phyloP scores from a whole-genome alignment of 2,113 vertebrate species.

The Proterorhinus semilunaris region DNA sequence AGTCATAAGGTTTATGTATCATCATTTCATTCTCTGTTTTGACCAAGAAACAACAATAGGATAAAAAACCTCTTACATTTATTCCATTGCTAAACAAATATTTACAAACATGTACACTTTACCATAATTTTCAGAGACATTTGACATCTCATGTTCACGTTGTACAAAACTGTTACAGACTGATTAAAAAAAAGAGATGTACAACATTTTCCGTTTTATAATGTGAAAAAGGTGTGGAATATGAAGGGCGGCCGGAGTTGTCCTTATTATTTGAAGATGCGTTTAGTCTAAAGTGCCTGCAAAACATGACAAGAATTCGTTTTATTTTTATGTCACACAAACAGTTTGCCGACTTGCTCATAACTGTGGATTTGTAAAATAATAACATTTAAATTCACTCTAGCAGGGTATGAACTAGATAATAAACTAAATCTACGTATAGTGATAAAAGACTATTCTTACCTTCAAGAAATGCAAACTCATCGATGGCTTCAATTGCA shows the following conservation, averaged over 20 bases:
- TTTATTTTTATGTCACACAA: not conserved
- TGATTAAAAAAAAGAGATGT: conserved; percentile 29
- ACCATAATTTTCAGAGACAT: conserved; percentile 15
- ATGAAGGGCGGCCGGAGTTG: not conserved
- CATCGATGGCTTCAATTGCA: conserved; percentile 92
- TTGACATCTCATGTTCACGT: conserved; percentile 17
- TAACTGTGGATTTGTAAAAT: too few relatives aligned
- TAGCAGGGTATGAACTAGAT: not conserved
- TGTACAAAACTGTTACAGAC: conserved; percentile 45
- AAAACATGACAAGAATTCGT: conserved; percentile 16
- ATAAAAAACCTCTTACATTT: conserved; percentile 45
- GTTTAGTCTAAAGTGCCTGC: conserved; percentile 65
- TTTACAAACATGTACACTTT: conserved; percentile 65
- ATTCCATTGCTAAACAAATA: conserved; percentile 59
- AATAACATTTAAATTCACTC: not conserved
- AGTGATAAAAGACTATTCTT: conserved; percentile 32
- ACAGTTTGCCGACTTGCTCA: too few relatives aligned
- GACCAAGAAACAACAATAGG: conserved; percentile 1
- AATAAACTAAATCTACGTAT: not conserved
- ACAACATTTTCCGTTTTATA: conserved; percentile 16
- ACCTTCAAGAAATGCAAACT: conserved; percentile 98
- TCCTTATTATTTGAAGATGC: not conserved
- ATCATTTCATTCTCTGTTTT: not conserved
- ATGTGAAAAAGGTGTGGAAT: not conserved
- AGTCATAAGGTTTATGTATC: not conserved